phyloP scores from a whole-genome alignment of 2,888 invertebrate genomes.

The Agrochola macilenta region DNA sequence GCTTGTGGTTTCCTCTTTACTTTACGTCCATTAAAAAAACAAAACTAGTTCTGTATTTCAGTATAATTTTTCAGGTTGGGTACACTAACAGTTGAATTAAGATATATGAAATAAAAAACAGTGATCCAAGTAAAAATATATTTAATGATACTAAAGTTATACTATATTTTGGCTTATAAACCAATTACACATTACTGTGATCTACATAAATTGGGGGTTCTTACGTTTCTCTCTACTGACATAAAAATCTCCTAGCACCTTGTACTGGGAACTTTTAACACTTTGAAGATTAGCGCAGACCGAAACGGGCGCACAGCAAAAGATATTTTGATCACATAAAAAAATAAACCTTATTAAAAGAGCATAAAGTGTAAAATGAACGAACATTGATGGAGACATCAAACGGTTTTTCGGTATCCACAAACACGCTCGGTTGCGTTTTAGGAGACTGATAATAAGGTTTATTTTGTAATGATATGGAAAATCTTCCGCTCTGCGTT shows the following conservation, averaged over 20 bases:
- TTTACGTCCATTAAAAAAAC: too few species aligned
- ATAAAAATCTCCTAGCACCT: constrained; percentile 75
- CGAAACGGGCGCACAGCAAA: not conserved
- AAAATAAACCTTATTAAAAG: not conserved
- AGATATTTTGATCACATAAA: not conserved
- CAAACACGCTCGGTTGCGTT: not conserved
- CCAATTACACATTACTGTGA: constrained; percentile 69
- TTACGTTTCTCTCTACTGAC: constrained; percentile 66
- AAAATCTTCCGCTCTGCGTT: not conserved
- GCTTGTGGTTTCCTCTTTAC: too few species aligned
- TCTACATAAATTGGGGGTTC: constrained; percentile 72
- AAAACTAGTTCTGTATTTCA: not conserved
- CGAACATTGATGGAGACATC: not conserved
- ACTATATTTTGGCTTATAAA: constrained; percentile 78
- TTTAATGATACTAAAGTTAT: constrained; percentile 78
- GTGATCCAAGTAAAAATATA: constrained; percentile 82
- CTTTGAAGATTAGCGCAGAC: constrained; percentile 8
- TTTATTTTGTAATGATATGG: not conserved
- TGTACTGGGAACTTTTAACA: constrained; percentile 67
- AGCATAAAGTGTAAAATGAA: not conserved
- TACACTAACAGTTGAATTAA: not conserved
- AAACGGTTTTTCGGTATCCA: not conserved
- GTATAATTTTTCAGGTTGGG: not conserved
- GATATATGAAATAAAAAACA: constrained; percentile 36
- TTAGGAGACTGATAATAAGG: not conserved